phyloP scores from a whole-genome alignment of 2,888 invertebrate genomes.

The Napeogenes sylphis region DNA sequence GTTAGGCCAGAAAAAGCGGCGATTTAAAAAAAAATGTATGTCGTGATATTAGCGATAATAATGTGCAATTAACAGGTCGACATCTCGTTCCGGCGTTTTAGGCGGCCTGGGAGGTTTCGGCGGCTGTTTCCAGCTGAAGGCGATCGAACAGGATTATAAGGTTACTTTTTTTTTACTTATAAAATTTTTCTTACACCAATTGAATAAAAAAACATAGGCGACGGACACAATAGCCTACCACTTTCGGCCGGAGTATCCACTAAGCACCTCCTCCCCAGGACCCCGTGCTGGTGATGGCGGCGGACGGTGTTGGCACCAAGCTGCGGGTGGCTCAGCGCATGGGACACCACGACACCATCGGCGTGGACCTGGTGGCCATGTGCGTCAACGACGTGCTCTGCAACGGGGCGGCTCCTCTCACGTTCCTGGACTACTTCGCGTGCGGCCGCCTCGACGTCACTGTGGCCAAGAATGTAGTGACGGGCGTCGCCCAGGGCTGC shows the following conservation, averaged over 20 bases:
- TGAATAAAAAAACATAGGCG: too few species aligned
- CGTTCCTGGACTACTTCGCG: slow-evolving; percentile 97
- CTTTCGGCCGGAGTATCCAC: too few species aligned
- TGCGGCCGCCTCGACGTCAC: slow-evolving; percentile 87
- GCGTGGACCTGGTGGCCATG: slow-evolving; percentile 98
- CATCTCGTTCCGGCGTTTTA: slow-evolving; percentile 83
- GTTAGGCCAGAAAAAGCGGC: too few species aligned
- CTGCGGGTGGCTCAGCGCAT: slow-evolving; percentile 92
- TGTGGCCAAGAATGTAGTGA: slow-evolving; percentile 83
- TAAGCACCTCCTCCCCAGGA: slow-evolving; percentile 62
- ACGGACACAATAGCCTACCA: too few species aligned
- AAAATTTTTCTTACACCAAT: too few species aligned
- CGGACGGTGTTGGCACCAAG: slow-evolving; percentile 99
- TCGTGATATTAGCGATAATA: neutral
- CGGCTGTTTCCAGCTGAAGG: slow-evolving; percentile 88
- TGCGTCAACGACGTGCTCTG: slow-evolving; percentile 98
- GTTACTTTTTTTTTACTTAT: slow-evolving; percentile 34
- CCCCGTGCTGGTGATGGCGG: slow-evolving; percentile 94
- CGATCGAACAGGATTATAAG: slow-evolving; percentile 73
- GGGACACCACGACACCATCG: slow-evolving; percentile 87
- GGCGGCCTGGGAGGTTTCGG: slow-evolving; percentile 92
- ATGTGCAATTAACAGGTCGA: slow-evolving; percentile 64
- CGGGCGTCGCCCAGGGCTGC: slow-evolving; percentile 92
- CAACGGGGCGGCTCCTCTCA: slow-evolving; percentile 96
- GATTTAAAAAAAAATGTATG: neutral